Base-by-base conservation (phyloP, 2,797 vertebrate genomes). In the Vireo griseus region DNA sequence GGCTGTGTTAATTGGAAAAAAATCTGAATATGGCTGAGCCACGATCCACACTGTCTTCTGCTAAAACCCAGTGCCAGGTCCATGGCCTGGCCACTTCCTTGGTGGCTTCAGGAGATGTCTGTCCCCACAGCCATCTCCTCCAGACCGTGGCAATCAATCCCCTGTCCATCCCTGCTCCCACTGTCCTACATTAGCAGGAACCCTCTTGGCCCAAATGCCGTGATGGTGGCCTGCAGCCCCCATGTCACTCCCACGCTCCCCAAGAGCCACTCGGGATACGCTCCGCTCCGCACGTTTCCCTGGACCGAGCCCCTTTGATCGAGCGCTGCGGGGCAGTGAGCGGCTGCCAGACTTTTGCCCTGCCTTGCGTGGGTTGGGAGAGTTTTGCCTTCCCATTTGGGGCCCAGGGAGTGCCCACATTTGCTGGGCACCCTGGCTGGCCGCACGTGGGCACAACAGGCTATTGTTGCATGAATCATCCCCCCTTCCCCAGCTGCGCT, bases 361-460 rank as follows among this genome's bases (percentile, higher is more conserved):
- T 87, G 81, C 71, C 89, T 94, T 52, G 59, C 0, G 45, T 94
- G 25, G 86, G 81, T 11, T 92, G 84, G 29, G 74, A 82, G 84
- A 85, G 65, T 63, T 91, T 87, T 9, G 9, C 52, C 35, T 86
- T 87, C 74, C 15, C 0, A 0, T 44, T 29, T 1, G 8, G 68
- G n/a, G 50, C 52, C 68, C 4, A 3, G 48, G 40, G 45, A 90
- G 66, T 57, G 57, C 57, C 77, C 16, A 6, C 44, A 35, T 47
- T 52, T 88, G 33, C 57, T 71, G 65, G 52, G 33, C 45, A 87
- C 3, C 29, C 40, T 13, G 31, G 25, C 50, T 4, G 3, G 6
- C 45, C 7, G 2, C 16, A 17, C 3, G 5, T 2, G 5, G 45
- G 52, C 74, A 72, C 48, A 51, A 18, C 35, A 47, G 39, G 26